Percentiles rank a stretch among this genome's conserved stretches.
These are phyloP conservation scores for Ibidorhyncha struthersii DNA, from an alignment of 2,113 vertebrate species.

Conservation along the genomic window DNA sequence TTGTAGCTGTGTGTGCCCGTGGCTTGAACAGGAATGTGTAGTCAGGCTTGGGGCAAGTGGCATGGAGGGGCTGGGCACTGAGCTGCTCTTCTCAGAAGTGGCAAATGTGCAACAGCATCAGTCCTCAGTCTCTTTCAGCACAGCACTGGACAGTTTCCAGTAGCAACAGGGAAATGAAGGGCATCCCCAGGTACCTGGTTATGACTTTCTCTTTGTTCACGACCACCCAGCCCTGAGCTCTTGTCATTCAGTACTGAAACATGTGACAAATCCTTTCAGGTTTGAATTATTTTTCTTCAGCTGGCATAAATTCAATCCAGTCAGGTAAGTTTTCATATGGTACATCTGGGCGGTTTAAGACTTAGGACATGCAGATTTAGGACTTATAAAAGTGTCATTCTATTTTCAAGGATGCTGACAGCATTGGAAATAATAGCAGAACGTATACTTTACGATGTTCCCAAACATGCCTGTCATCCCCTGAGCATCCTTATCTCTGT, in stretches of 20 bases:
- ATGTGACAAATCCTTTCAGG: background rate
- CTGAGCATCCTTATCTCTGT: background rate
- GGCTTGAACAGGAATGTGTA: accelerated
- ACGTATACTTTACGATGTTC: background rate
- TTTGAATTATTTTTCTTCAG: background rate
- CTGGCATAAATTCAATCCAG: background rate
- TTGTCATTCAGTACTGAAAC: background rate
- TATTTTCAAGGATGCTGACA: background rate
- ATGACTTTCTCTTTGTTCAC: background rate
- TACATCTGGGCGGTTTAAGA: background rate
- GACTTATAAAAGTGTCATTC: background rate
- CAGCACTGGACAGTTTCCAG: background rate
- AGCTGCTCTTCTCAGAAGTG: background rate
- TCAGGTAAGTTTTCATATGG: background rate
- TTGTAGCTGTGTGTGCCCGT: background rate
- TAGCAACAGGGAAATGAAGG: background rate
- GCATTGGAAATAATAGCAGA: background rate
- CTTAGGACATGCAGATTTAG: background rate
- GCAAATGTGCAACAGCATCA: background rate
- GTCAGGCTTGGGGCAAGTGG: accelerated
- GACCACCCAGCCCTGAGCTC: background rate
- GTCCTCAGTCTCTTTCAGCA: background rate
- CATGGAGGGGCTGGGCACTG: background rate
- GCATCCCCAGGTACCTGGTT: background rate
- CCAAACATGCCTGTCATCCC: background rate